phyloP scores from a whole-genome alignment of 2,113 vertebrate genomes.

The Myodes glareolus region DNA sequence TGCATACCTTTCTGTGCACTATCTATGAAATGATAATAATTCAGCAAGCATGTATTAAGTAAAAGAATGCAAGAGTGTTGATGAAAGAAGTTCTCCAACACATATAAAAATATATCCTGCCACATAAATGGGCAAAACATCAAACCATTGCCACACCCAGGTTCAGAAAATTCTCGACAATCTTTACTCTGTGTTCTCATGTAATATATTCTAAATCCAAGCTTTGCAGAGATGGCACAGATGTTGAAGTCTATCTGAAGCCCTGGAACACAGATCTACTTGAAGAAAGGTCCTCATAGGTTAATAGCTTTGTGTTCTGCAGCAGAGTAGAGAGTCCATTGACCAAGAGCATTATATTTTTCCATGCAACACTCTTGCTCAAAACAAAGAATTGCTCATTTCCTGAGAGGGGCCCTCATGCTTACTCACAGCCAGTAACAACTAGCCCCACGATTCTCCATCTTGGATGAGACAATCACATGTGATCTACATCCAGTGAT shows the following conservation, averaged over 20 bases:
- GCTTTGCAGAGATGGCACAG: neutral
- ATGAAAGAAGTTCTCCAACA: slow-evolving; percentile 10
- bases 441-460: neutral
- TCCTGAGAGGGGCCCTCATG: neutral
- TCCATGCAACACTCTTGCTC: neutral
- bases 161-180: neutral
- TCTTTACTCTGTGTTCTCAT: neutral
- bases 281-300: neutral
- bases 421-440: neutral
- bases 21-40: neutral
- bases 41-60: neutral
- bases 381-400: neutral
- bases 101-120: slow-evolving; percentile 55
- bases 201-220: neutral
- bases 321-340: neutral
- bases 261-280: neutral
- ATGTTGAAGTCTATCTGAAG: neutral
- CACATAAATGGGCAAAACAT: neutral
- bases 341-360: neutral
- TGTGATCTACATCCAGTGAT: neutral
- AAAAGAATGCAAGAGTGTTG: slow-evolving; percentile 10
- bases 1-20: neutral
- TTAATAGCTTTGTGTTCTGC: neutral
- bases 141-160: slow-evolving; percentile 40
- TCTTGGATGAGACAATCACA: neutral